phyloP scores from a whole-genome alignment of 2,888 invertebrate species.

The Pachymerium ferrugineum region DNA sequence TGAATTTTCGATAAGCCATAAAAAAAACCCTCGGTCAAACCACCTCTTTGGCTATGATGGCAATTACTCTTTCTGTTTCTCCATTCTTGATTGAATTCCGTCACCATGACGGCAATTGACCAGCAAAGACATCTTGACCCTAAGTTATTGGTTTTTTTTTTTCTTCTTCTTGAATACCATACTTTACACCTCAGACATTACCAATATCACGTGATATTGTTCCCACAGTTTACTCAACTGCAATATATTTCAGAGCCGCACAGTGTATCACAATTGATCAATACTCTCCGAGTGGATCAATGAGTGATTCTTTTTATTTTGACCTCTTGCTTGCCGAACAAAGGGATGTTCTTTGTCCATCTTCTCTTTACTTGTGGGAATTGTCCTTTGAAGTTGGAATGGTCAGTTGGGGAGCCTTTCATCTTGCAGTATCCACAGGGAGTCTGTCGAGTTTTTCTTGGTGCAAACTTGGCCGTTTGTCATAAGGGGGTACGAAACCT shows the following conservation, averaged over 20 bases:
- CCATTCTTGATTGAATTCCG: neutral
- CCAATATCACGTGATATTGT: too few species aligned
- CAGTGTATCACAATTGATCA: neutral
- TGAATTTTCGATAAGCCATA: too few species aligned
- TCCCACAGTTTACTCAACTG: too few species aligned
- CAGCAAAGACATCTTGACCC: neutral
- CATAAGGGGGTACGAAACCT: neutral
- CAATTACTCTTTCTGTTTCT: neutral
- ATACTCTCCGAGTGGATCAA: neutral
- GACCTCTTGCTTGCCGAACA: neutral
- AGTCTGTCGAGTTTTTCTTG: neutral
- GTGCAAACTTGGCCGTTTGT: conserved; percentile 5
- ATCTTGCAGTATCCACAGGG: neutral
- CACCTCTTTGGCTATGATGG: too few species aligned
- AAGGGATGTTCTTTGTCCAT: conserved; percentile 1
- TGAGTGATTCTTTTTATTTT: neutral
- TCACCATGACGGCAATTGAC: conserved; percentile 15
- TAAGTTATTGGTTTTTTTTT: neutral
- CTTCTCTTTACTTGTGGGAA: neutral
- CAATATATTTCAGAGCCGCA: neutral
- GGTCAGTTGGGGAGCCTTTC: conserved; percentile 18
- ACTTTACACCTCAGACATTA: too few species aligned
- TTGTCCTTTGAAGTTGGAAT: conserved; percentile 3
- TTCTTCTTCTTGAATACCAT: too few species aligned
- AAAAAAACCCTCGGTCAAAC: too few species aligned